Conservation (phyloP, 2,888 invertebrate genomes). For the Pyrrhosoma nymphula region DNA sequence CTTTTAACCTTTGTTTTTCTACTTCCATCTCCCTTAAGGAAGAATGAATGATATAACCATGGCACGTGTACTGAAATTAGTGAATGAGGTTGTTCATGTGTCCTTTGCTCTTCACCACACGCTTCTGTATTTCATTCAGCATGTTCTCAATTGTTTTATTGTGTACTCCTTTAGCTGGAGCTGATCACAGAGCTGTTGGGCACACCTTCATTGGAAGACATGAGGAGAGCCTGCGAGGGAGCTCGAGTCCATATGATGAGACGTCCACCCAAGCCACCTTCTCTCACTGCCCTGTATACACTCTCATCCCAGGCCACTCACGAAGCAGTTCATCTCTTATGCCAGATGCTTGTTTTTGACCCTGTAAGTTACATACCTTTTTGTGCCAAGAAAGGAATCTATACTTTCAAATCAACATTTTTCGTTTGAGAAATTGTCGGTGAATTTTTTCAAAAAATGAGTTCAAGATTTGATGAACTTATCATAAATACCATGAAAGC, state of each 20-base stretch:
- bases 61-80: too few relatives aligned
- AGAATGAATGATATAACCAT: too few relatives aligned
- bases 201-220: conserved; percentile 96
- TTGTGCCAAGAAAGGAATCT: background rate
- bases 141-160: background rate
- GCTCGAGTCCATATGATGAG: conserved; percentile 95
- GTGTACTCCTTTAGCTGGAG: conserved; percentile 86
- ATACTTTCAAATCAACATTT: conserved; percentile 25
- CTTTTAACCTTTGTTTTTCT: too few relatives aligned
- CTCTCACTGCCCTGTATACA: conserved; percentile 93
- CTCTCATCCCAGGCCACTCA: conserved; percentile 96
- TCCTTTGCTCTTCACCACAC: background rate
- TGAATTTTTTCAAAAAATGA: background rate
- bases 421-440: background rate
- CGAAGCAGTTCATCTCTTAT: conserved; percentile 97
- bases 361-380: conserved; percentile 86
- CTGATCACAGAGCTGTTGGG: conserved; percentile 98
- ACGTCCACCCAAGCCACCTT: conserved; percentile 92
- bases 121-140: too few relatives aligned
- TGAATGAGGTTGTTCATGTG: background rate
- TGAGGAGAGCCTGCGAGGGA: conserved; percentile 98
- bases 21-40: too few relatives aligned
- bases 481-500: too few relatives aligned
- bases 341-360: conserved; percentile 99
- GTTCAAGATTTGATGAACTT: too few relatives aligned